A percentile compares a stretch with the other conserved stretches of the same genome.
These are phyloP conservation scores for Agonopterix arenella DNA, from an alignment of 2,888 invertebrate species.

Conservation along the genomic window DNA sequence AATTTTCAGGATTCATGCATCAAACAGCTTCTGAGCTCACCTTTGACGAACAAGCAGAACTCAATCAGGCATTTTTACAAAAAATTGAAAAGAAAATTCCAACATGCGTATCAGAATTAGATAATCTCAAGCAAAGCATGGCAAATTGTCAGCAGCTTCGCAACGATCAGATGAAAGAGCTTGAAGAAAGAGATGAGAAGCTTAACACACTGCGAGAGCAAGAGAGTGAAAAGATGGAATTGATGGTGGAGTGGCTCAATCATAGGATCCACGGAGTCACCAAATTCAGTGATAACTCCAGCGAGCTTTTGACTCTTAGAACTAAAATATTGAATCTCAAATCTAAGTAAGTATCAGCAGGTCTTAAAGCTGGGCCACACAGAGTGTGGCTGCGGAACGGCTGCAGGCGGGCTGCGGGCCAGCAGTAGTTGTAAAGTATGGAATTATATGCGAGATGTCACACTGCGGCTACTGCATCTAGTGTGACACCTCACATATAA, in stretches of 20 bases:
- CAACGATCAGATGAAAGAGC: slow-evolving; percentile 38
- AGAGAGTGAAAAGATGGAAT: slow-evolving; percentile 56
- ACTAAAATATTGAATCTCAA: slow-evolving; percentile 61
- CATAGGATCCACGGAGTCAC: slow-evolving; percentile 47
- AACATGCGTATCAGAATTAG: slow-evolving; percentile 39
- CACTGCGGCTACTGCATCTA: too few species aligned
- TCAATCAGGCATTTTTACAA: slow-evolving; percentile 54
- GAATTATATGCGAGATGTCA: too few species aligned
- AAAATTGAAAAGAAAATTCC: slow-evolving; percentile 56
- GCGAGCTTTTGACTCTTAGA: slow-evolving; percentile 50
- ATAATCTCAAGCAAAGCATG: slow-evolving; percentile 33
- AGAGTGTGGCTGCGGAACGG: too few species aligned
- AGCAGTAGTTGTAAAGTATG: too few species aligned
- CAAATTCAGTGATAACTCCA: slow-evolving; percentile 44
- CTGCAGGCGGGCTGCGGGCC: too few species aligned
- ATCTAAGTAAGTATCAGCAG: slow-evolving; percentile 55
- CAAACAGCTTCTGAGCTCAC: slow-evolving; percentile 49
- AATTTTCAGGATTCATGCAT: slow-evolving; percentile 51
- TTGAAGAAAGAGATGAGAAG: slow-evolving; percentile 52
- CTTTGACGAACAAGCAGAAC: slow-evolving; percentile 61
- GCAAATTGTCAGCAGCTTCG: slow-evolving; percentile 24
- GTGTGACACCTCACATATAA: too few species aligned
- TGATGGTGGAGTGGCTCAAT: slow-evolving; percentile 69
- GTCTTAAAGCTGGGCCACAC: background rate
- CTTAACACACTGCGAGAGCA: slow-evolving; percentile 49